phyloP scores from a whole-genome alignment of 2,888 invertebrate species.

The Isoperla grammatica region DNA sequence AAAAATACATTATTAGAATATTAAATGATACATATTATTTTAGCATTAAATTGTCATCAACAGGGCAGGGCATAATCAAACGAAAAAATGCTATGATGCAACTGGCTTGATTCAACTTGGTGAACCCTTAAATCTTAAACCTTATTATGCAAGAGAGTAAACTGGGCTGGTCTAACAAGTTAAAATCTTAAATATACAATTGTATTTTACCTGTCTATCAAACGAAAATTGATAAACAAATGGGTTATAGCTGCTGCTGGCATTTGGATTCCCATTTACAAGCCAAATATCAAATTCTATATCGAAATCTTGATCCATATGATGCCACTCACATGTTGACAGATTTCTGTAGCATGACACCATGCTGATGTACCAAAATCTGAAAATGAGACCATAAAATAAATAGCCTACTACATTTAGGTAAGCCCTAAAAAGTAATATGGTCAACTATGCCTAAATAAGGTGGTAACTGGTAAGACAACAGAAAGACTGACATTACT shows the following conservation, averaged over 20 bases:
- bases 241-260: slow-evolving; percentile 76
- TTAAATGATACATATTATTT: neutral
- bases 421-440: no score
- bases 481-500: no score
- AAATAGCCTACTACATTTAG: neutral
- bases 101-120: no score
- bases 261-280: slow-evolving; percentile 92
- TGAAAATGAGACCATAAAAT: slow-evolving; percentile 42
- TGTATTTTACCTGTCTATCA: slow-evolving; percentile 60
- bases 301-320: slow-evolving; percentile 55
- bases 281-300: slow-evolving; percentile 89
- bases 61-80: neutral
- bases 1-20: neutral
- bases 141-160: no score
- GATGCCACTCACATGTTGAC: slow-evolving; percentile 77
- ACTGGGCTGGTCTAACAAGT: no score
- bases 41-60: neutral
- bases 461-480: no score
- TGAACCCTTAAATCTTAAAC: no score
- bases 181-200: no score
- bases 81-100: no score
- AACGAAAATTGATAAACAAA: slow-evolving; percentile 95
- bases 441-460: no score
- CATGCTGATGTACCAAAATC: slow-evolving; percentile 94
- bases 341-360: slow-evolving; percentile 85